These are phyloP conservation scores for Upupa epops DNA, from an alignment of 2,113 vertebrate genomes.

Conservation along the genomic window DNA sequence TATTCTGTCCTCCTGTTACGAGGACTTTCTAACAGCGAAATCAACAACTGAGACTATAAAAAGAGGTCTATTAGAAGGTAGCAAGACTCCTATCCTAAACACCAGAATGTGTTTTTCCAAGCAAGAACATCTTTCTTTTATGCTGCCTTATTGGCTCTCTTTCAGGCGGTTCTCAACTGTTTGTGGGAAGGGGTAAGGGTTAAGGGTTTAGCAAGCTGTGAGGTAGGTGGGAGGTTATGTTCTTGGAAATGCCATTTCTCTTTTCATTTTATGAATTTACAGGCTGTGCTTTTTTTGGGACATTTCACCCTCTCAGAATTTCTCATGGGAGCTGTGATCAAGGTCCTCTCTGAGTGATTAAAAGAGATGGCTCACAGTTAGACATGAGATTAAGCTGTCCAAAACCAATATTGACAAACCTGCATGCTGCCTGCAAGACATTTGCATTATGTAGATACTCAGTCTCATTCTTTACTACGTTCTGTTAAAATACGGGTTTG, in stretches of 20 bases:
- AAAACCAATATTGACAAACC: slow-evolving; percentile 61
- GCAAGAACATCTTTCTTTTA: slow-evolving; percentile 34
- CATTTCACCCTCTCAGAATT: not conserved
- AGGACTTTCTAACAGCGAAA: slow-evolving; percentile 2
- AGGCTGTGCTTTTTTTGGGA: slow-evolving; percentile 50
- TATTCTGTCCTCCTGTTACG: not conserved
- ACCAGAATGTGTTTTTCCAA: slow-evolving; percentile 29
- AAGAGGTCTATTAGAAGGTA: slow-evolving; percentile 48
- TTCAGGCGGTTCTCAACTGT: slow-evolving; percentile 43
- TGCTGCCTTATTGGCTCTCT: slow-evolving; percentile 32
- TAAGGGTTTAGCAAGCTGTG: slow-evolving; percentile 57
- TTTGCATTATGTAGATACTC: slow-evolving; percentile 13
- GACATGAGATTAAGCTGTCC: not conserved
- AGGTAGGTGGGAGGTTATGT: slow-evolving; percentile 19
- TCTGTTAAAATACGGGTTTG: not conserved
- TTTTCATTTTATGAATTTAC: slow-evolving; percentile 50
- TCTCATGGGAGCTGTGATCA: slow-evolving; percentile 43
- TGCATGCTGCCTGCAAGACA: slow-evolving; percentile 14
- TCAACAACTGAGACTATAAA: slow-evolving; percentile 39
- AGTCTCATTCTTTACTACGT: not conserved
- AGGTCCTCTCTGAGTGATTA: slow-evolving; percentile 25
- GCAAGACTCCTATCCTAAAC: slow-evolving; percentile 15
- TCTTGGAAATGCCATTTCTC: slow-evolving; percentile 60
- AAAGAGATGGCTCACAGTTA: slow-evolving; percentile 30
- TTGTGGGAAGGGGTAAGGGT: slow-evolving; percentile 11